Evolutionary conservation across 2,113 vertebrate genomes (phyloP), one percentile per base, ranked within the genome.

Genomic region (Clupea harengus): DNA sequence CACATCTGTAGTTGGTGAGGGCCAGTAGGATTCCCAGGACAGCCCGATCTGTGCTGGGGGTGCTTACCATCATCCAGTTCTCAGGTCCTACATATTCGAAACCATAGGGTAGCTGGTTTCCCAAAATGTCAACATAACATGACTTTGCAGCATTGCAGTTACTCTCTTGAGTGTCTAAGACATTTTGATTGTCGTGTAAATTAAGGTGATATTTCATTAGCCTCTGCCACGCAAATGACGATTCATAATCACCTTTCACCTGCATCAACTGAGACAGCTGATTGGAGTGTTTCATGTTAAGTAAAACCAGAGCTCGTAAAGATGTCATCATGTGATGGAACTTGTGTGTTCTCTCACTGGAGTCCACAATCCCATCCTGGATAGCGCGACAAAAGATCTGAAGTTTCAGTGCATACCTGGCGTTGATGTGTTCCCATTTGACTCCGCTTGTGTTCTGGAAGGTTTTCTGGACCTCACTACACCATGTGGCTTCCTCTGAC

Each of bases 141-240:
- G 87, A 81, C 2, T 82, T 81, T 81, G 82, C 81, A 15, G 81
- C 81, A 20, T 50, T 39, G 17, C 22, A 80, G 85, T 84, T 50
- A 45, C 89, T 45, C 47, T 52, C 45, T 49, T 46, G 50, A 9
- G 28, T 45, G 11, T 28, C 13, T 32, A 82, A 83, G n/a, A 44
- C 47, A 75, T 57, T 83, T 0, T 1, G 39, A 6, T 85, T 83
- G 4, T 81, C 64, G 6, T 86, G 86, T 87, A 89, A 81, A 50
- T 88, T 91, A 9, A 96, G 50, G 60, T 89, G 89, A 89, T 97
- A 97, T 88, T 96, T 97, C 87, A 97, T 89, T 60, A 93, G 91
- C 85, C 93, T 93, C n/a, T 94, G 93, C 96, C 96, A 97, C 85
- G 96, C 93, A 86, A 97, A 98, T 85, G 95, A 96, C 0, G 90